Evolutionary conservation across 2,113 vertebrate species (phyloP).

Genomic region (Orcinus orca): DNA sequence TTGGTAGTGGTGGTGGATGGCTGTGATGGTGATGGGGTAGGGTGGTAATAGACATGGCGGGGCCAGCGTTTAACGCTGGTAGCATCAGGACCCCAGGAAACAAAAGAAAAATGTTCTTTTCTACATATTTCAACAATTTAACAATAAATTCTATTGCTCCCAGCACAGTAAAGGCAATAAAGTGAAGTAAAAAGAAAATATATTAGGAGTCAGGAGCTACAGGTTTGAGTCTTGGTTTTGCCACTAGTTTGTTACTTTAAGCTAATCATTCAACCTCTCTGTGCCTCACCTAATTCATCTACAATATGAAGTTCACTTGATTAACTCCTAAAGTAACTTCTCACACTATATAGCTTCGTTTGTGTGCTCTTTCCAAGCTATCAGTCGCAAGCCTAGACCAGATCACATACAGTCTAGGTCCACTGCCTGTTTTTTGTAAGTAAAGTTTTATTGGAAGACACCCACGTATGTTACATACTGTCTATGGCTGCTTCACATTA

Average conservation of each 20-base stretch:
- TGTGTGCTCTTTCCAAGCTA: background rate
- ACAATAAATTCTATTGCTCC: background rate
- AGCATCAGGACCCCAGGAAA: background rate
- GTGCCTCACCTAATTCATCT: background rate
- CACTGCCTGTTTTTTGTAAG: background rate
- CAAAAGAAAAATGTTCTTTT: background rate
- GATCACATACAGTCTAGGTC: background rate
- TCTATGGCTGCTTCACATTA: background rate
- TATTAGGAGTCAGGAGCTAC: background rate
- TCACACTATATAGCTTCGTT: background rate
- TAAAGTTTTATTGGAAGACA: background rate
- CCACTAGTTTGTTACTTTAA: background rate
- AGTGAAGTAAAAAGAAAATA: background rate
- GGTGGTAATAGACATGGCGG: background rate
- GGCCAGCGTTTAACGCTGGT: background rate
- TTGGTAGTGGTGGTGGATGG: too few species aligned
- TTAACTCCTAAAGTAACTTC: background rate
- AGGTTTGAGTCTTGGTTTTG: background rate
- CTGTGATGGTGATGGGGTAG: too few species aligned
- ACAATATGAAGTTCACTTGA: background rate
- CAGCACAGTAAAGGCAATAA: background rate
- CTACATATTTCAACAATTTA: background rate
- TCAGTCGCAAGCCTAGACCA: background rate
- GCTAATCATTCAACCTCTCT: background rate
- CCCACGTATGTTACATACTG: background rate